Evolutionary conservation across 2,797 vertebrate genomes (phyloP), one percentile per base, ranked within the genome.

Genomic region (Anabacerthia variegaticeps): DNA sequence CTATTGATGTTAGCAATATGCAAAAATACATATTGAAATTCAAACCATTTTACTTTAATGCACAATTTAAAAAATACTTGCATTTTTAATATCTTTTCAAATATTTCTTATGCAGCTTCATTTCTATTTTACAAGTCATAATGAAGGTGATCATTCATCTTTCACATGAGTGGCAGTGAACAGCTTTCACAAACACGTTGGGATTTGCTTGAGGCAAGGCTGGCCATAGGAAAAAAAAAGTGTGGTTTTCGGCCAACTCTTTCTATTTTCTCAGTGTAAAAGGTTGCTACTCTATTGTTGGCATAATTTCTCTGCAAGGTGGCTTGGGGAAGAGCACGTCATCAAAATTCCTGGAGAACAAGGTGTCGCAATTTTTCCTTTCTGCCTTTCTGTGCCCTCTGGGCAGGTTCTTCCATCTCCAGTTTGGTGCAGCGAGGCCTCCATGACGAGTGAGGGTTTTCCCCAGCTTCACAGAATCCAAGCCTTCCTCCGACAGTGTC

Each of bases 401-500:
- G 39, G 62, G 43, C 9, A 43, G 27, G 13, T 67, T 71, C 12
- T 77, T 78, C 18, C 14, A 14, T 59, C 30, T 48, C 16, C 8
- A 4, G 7, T 32, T 34, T 54, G n/a, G 3, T 62, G 65, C 52
- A 65, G 54, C 13, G 27, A 52, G 76, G 28, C n/a, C n/a, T 85
- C 49, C 24, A 30, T 14, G 37, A 44, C 21, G 20, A 44, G 27
- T 74, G 27, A 63, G 24, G 17, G 24, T 27, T 58, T 66, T n/a
- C 16, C 19, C 7, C 10, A 48, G 27, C 44, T 44, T n/a, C 66
- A 6, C 14, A 74, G 48, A n/a, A 28, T 27, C 1, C 0, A 0
- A 56, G 10, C 12, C 44, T 13, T 43, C 41, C 20, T 39, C 30
- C 41, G 44, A 0, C 54, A 39, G 1, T 8, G 4, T 36, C 30